Percentiles rank a stretch among this genome's conserved stretches.
Conservation (phyloP, 2,888 invertebrate genomes). For the Hedya salicella region DNA sequence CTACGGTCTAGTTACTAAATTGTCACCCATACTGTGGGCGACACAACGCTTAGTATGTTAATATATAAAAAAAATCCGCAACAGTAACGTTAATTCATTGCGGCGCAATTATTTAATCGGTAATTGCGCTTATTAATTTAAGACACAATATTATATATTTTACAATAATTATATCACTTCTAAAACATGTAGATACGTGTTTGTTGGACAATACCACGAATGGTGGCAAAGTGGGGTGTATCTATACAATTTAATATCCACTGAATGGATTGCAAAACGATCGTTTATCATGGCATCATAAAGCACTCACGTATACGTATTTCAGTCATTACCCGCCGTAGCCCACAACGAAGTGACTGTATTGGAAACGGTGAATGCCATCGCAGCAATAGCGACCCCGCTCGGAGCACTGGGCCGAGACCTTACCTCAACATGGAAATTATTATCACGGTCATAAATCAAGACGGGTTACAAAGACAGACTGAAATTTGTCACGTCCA, state of each 20-base stretch:
- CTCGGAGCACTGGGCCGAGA: slow-evolving; percentile 59
- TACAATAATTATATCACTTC: neutral
- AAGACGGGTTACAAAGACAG: slow-evolving; percentile 60
- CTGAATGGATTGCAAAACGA: slow-evolving; percentile 26
- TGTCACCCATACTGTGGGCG: too few species aligned
- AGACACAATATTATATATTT: neutral
- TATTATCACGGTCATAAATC: slow-evolving; percentile 74
- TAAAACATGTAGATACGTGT: slow-evolving; percentile 15
- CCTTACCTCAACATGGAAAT: slow-evolving; percentile 77
- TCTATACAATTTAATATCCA: neutral
- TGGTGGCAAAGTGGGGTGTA: neutral
- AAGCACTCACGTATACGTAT: slow-evolving; percentile 54
- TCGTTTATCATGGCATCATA: slow-evolving; percentile 32
- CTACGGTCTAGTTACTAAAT: too few species aligned
- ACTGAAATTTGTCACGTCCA: slow-evolving; percentile 60
- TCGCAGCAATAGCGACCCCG: slow-evolving; percentile 58
- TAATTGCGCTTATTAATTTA: neutral
- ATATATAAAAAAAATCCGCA: too few species aligned
- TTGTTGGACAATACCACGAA: neutral
- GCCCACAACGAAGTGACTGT: slow-evolving; percentile 55
- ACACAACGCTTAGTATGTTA: too few species aligned
- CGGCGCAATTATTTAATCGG: neutral
- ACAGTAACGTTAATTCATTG: too few species aligned
- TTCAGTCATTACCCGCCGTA: slow-evolving; percentile 53
- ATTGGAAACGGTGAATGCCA: slow-evolving; percentile 58